A percentile compares a stretch with the other conserved stretches of the same genome.
These are phyloP conservation scores for Laspeyria flexula DNA, from an alignment of 2,888 invertebrate genomes.

Conservation along the genomic window DNA sequence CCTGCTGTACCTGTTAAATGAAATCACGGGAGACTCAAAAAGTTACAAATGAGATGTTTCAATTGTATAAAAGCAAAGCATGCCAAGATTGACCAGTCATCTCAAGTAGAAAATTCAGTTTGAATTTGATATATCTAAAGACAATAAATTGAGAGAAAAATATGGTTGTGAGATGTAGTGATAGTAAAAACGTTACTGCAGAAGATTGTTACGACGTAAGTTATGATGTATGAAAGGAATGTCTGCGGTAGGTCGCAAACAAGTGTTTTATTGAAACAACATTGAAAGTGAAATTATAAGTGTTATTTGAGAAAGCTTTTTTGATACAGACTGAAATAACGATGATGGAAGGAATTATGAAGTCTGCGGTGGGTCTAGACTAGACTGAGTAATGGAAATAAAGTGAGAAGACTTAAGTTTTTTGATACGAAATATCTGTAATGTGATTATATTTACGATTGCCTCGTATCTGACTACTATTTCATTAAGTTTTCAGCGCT, in stretches of 20 bases:
- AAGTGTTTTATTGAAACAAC: not conserved
- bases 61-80: too few relatives aligned
- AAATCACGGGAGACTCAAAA: too few relatives aligned
- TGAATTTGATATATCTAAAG: not conserved
- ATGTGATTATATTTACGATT: too few relatives aligned
- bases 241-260: slow-evolving; percentile 24
- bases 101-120: too few relatives aligned
- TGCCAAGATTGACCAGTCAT: too few relatives aligned
- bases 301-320: slow-evolving; percentile 30
- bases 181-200: slow-evolving; percentile 28
- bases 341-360: slow-evolving; percentile 5
- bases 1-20: too few relatives aligned
- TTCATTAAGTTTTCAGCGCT: too few relatives aligned
- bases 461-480: too few relatives aligned
- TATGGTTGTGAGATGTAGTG: slow-evolving; percentile 9
- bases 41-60: too few relatives aligned
- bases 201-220: slow-evolving; percentile 10
- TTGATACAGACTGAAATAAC: slow-evolving; percentile 14
- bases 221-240: slow-evolving; percentile 11
- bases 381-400: not conserved
- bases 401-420: not conserved
- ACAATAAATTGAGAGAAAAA: not conserved
- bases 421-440: too few relatives aligned
- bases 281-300: not conserved
- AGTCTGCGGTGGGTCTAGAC: slow-evolving; percentile 16